These are phyloP conservation scores for Lagenorhynchus albirostris DNA, from an alignment of 2,113 vertebrate species.

Conservation along the genomic window DNA sequence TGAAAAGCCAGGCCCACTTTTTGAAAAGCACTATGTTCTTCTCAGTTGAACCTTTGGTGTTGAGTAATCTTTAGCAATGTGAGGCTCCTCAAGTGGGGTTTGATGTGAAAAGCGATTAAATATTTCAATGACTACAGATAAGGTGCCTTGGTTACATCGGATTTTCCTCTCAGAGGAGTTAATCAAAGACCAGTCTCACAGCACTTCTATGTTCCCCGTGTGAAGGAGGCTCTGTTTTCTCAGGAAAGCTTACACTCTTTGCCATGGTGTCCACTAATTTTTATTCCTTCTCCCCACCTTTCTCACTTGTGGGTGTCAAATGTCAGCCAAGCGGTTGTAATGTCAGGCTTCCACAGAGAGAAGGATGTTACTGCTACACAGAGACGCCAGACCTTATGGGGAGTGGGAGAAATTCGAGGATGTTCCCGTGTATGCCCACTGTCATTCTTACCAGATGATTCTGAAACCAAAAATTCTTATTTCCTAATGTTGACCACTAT, in stretches of 20 bases:
- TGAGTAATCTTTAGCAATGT: neutral
- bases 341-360: neutral
- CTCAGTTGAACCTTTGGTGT: neutral
- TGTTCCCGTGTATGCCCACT: neutral
- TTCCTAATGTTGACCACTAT: constrained; percentile 61
- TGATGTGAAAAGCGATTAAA: neutral
- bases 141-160: neutral
- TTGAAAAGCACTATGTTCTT: neutral
- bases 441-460: neutral
- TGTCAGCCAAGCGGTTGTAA: neutral
- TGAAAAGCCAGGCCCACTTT: neutral
- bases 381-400: neutral
- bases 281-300: neutral
- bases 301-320: neutral
- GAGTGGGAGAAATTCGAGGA: neutral
- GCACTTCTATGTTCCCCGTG: neutral
- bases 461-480: neutral
- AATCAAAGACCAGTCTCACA: neutral
- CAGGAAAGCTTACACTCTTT: neutral
- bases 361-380: neutral
- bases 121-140: neutral
- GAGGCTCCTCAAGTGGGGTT: neutral
- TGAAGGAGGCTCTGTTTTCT: neutral
- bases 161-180: neutral
- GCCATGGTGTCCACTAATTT: neutral